Percentiles rank a stretch among this genome's conserved stretches.
These are phyloP conservation scores for Muscicapa striata DNA, from an alignment of 2,797 vertebrate species.

Conservation along the genomic window DNA sequence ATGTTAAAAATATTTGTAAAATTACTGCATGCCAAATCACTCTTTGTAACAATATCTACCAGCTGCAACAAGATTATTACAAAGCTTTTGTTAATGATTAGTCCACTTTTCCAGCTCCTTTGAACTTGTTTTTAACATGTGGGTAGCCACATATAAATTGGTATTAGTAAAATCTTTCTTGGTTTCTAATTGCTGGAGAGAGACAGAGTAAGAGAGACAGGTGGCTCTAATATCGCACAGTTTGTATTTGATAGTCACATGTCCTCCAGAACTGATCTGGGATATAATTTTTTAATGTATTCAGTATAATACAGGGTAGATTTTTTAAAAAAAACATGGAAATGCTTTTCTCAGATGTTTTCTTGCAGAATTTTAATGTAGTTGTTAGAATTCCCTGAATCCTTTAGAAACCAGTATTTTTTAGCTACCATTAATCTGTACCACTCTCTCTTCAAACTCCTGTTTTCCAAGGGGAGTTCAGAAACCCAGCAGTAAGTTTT, in stretches of 20 bases:
- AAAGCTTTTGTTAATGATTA: not conserved
- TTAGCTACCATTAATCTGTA: not conserved
- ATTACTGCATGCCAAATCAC: not conserved
- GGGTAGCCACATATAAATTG: not conserved
- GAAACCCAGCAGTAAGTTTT: not conserved
- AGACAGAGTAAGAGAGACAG: not conserved
- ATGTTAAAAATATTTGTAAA: conserved; percentile 45
- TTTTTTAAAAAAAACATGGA: not conserved
- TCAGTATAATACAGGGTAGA: not conserved
- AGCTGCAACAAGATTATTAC: not conserved
- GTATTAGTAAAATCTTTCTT: not conserved
- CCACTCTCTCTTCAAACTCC: not conserved
- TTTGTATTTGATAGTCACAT: not conserved
- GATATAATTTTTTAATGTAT: conserved; percentile 14
- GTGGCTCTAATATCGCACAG: not conserved
- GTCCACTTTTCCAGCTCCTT: not conserved
- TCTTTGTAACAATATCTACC: not conserved
- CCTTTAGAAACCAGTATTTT: not conserved
- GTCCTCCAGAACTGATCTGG: not conserved
- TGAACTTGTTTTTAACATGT: conserved; percentile 21
- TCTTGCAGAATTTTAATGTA: not conserved
- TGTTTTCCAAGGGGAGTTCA: not conserved
- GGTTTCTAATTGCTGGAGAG: not conserved
- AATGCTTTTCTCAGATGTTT: not conserved
- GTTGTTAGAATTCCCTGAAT: not conserved